A percentile compares a stretch with the other conserved stretches of the same genome.
phyloP scores from a whole-genome alignment of 2,797 vertebrate genomes.

The Hemibagrus guttatus region DNA sequence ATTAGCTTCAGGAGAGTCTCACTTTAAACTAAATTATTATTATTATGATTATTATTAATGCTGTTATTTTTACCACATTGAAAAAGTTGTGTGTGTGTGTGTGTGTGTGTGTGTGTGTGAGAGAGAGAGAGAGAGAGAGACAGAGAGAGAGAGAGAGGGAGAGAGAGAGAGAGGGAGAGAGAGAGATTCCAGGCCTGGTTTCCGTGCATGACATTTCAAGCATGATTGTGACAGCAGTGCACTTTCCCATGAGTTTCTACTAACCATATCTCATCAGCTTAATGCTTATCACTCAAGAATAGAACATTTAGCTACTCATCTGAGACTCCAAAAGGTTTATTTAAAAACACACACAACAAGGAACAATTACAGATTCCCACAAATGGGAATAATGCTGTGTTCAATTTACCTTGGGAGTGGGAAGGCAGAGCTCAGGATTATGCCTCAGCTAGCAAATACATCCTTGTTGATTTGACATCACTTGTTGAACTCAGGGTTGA shows the following conservation, averaged over 20 bases:
- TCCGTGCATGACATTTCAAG: conserved; percentile 11
- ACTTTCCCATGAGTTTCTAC: conserved; percentile 52
- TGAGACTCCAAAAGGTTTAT: not conserved
- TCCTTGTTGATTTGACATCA: too few species aligned
- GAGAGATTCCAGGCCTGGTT: not conserved
- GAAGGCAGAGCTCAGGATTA: not conserved
- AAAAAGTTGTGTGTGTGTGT: too few species aligned
- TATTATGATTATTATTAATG: too few species aligned
- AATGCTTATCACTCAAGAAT: not conserved
- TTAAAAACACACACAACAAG: not conserved
- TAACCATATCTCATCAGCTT: conserved; percentile 5
- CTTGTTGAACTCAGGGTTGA: too few species aligned
- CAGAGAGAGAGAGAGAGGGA: too few species aligned
- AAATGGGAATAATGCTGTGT: not conserved
- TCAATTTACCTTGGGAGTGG: not conserved
- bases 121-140: too few species aligned
- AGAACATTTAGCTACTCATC: not conserved
- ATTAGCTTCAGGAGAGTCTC: too few species aligned
- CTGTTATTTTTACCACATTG: too few species aligned
- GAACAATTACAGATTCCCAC: not conserved
- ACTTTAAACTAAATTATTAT: too few species aligned
- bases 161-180: too few species aligned
- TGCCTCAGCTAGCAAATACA: too few species aligned
- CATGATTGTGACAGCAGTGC: not conserved
- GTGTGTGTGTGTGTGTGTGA: not conserved